These are phyloP conservation scores for Asarcornis scutulata DNA, from an alignment of 2,113 vertebrate species.

Conservation along the genomic window DNA sequence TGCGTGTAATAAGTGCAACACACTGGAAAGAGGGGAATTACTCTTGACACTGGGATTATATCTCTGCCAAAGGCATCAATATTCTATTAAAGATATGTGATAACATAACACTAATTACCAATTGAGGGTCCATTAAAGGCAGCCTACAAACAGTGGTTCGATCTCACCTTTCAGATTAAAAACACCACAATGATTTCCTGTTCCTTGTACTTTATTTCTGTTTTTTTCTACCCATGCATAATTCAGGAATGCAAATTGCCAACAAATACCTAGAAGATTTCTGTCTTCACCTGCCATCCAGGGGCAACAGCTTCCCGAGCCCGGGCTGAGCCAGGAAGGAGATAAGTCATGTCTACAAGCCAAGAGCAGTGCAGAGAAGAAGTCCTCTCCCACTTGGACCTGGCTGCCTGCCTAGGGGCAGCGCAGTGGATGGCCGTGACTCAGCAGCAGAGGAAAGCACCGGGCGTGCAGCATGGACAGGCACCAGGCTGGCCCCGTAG, in stretches of 20 bases:
- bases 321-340: conserved; percentile 2
- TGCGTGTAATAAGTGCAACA: neutral
- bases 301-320: conserved; percentile 3
- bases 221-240: conserved; percentile 57
- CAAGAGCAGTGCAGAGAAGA: neutral
- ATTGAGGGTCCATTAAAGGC: conserved; percentile 28
- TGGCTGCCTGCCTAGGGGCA: conserved; percentile 12
- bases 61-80: conserved; percentile 64
- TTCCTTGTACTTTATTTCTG: conserved; percentile 17
- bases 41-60: conserved; percentile 59
- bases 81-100: conserved; percentile 69
- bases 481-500: neutral
- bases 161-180: conserved; percentile 60
- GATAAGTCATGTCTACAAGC: neutral
- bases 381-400: neutral
- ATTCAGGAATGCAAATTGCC: conserved; percentile 46
- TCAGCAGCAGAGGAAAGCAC: neutral
- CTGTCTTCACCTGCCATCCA: conserved; percentile 42
- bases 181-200: conserved; percentile 61
- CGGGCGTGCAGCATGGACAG: neutral
- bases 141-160: conserved; percentile 39
- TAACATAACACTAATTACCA: conserved; percentile 66
- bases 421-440: neutral
- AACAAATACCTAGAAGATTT: conserved; percentile 29
- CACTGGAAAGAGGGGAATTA: conserved; percentile 51